Conservation (phyloP, 2,113 vertebrate genomes). For the Electrona antarctica region DNA sequence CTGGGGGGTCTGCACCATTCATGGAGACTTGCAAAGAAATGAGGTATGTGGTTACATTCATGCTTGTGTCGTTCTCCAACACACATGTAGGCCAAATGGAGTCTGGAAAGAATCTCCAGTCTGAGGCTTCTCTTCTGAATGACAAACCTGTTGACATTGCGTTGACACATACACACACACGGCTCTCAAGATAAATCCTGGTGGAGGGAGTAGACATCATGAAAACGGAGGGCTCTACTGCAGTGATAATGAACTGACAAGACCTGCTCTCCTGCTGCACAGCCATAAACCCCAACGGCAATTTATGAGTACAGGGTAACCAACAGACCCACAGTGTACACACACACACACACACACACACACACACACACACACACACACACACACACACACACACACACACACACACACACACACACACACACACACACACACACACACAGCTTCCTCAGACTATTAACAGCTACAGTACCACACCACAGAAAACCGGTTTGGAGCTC, state of each 20-base stretch:
- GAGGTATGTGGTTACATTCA: no score
- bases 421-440: constrained; percentile 10
- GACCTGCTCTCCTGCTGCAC: constrained; percentile 55
- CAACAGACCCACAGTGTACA: constrained; percentile 29
- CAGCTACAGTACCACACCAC: constrained; percentile 12
- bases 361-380: constrained; percentile 12
- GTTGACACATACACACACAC: constrained; percentile 39
- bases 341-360: constrained; percentile 13
- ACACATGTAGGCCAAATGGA: neutral
- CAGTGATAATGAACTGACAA: constrained; percentile 77
- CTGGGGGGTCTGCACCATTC: no score
- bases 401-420: constrained; percentile 15
- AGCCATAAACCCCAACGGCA: constrained; percentile 62
- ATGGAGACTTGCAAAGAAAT: no score
- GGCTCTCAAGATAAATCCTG: constrained; percentile 58
- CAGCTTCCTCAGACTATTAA: constrained; percentile 39
- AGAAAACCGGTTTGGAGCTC: constrained; percentile 7
- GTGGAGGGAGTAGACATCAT: constrained; percentile 48
- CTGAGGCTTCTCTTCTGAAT: constrained; percentile 17
- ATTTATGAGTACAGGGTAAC: constrained; percentile 72
- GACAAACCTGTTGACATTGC: constrained; percentile 3
- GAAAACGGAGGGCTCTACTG: constrained; percentile 70
- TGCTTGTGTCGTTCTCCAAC: neutral
- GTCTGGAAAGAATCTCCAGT: constrained; percentile 24
- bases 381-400: constrained; percentile 16